Percentiles rank a stretch among this genome's conserved stretches.
Conservation (phyloP, 1,140 invertebrate species). For the Meteorus sp. region DNA sequence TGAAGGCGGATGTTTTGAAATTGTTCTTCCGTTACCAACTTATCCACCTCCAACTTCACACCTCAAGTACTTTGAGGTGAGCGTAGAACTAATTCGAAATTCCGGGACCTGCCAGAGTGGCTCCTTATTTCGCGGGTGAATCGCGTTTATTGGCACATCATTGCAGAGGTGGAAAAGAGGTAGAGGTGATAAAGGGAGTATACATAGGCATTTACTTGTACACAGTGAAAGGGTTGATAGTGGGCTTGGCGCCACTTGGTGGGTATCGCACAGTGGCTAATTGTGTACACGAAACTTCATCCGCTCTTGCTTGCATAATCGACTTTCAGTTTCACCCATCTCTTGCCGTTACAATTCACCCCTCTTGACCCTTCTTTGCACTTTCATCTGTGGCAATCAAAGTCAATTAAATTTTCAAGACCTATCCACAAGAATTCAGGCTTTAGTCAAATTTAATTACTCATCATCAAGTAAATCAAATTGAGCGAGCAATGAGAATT, state of each 20-base stretch:
- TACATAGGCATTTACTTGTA: not conserved
- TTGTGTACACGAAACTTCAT: conserved; percentile 8
- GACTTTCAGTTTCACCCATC: conserved; percentile 13
- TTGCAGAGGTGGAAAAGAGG: conserved; percentile 22
- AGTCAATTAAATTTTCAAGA: conserved; percentile 10
- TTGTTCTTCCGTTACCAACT: conserved; percentile 52
- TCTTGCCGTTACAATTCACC: too few relatives aligned
- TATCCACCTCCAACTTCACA: conserved; percentile 50
- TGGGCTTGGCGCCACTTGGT: not conserved
- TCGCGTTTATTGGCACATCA: conserved; percentile 43
- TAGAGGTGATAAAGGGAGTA: conserved; percentile 24
- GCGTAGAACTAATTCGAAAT: conserved; percentile 50
- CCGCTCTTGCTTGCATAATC: conserved; percentile 7
- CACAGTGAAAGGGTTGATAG: not conserved
- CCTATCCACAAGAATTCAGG: too few relatives aligned
- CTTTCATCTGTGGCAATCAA: conserved; percentile 1
- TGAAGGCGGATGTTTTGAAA: conserved; percentile 48
- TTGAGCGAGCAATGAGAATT: too few relatives aligned
- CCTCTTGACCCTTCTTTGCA: conserved; percentile 4
- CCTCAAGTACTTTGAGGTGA: conserved; percentile 49
- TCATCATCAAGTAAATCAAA: not conserved
- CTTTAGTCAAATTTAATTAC: conserved; percentile 9
- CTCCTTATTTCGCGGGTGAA: conserved; percentile 47
- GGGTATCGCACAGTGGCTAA: conserved; percentile 13
- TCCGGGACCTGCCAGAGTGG: conserved; percentile 41